Percentiles rank a stretch among this genome's conserved stretches.
Evolutionary conservation across 2,113 vertebrate genomes (phyloP).

Genomic region (Ploceus nigricollis): DNA sequence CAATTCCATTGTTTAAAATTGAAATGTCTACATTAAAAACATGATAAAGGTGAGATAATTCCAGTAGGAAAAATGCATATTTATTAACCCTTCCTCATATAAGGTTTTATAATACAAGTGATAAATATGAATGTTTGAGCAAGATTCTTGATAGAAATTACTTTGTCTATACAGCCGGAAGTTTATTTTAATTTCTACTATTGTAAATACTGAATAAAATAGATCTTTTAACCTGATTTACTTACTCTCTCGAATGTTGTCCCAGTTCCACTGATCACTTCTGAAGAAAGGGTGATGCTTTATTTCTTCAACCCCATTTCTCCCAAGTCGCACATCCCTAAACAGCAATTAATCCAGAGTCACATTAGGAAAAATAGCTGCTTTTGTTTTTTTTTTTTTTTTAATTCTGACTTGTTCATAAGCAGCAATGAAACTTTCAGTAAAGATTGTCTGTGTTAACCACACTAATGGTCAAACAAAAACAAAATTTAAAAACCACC

Average conservation of each 20-base stretch:
- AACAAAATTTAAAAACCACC: background rate
- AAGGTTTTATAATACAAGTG: background rate
- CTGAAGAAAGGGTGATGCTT: constrained; percentile 95
- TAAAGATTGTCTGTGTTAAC: background rate
- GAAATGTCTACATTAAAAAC: background rate
- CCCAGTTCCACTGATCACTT: constrained; percentile 97
- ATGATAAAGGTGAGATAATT: background rate
- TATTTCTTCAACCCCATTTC: constrained; percentile 96
- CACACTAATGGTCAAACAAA: background rate
- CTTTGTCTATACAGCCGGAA: background rate
- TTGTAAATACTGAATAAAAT: background rate
- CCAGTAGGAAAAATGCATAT: background rate
- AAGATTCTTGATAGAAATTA: background rate
- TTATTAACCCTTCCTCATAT: background rate
- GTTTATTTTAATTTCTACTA: background rate
- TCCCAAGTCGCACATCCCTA: constrained; percentile 94
- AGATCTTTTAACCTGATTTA: constrained; percentile 33
- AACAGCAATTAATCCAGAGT: constrained; percentile 61
- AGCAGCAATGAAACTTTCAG: background rate
- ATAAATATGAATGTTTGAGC: background rate
- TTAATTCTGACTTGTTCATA: background rate
- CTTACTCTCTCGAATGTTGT: constrained; percentile 96
- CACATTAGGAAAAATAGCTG: background rate
- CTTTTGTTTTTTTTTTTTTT: background rate
- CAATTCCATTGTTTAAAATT: background rate